These are phyloP conservation scores for Hormiphora californensis DNA, from an alignment of 37 sponge, comb jelly and placozoan species.

Conservation along the genomic window DNA sequence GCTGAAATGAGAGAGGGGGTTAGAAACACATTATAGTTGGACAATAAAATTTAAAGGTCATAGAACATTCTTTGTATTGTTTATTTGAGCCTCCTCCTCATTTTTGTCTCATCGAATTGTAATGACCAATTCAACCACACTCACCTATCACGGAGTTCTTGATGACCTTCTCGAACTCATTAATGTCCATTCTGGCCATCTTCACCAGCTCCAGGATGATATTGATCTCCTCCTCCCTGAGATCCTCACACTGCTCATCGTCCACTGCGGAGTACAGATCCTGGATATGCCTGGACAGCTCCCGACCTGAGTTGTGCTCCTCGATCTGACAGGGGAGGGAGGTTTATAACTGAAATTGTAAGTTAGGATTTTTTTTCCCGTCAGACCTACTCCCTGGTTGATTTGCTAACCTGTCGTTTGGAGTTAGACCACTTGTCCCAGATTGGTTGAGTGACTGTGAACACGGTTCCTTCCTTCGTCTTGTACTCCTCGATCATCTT, in stretches of 20 bases:
- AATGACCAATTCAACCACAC: too few species aligned
- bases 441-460: background rate
- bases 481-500: slow-evolving; percentile 8
- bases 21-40: too few species aligned
- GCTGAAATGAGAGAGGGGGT: slow-evolving; percentile 23
- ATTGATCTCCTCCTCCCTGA: slow-evolving; percentile 45
- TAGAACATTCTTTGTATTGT: too few species aligned
- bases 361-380: background rate
- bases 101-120: too few species aligned
- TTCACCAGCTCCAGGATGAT: slow-evolving; percentile 39
- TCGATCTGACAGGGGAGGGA: background rate
- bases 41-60: too few species aligned
- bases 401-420: background rate
- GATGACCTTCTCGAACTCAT: slow-evolving; percentile 46
- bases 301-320: slow-evolving; percentile 36
- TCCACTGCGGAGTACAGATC: slow-evolving; percentile 16
- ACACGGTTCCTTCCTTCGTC: background rate
- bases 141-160: slow-evolving; percentile 1
- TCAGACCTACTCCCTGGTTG: too few species aligned
- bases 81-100: too few species aligned
- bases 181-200: slow-evolving; percentile 46
- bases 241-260: background rate
- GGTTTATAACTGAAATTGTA: background rate
- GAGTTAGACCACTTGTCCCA: slow-evolving; percentile 16
- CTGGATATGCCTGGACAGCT: slow-evolving; percentile 17